These are phyloP conservation scores for Ophion slaviceki DNA, from an alignment of 2,888 invertebrate genomes.

Conservation along the genomic window DNA sequence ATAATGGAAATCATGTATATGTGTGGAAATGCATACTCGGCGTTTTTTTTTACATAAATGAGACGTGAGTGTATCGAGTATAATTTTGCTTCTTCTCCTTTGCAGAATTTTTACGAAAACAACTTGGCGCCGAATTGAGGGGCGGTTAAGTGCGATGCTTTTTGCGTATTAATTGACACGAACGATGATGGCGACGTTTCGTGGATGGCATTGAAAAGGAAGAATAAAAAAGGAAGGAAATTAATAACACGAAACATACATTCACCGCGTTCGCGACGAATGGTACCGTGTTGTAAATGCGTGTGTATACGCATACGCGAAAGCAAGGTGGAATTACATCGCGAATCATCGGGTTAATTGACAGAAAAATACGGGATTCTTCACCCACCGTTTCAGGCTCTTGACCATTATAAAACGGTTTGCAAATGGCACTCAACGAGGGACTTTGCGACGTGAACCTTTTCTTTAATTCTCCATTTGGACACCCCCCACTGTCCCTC, in stretches of 20 bases:
- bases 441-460: conserved; percentile 30
- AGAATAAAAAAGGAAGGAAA: conserved; percentile 2
- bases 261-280: background rate
- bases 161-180: conserved; percentile 50
- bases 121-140: conserved; percentile 30
- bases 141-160: conserved; percentile 27
- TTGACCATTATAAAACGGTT: conserved; percentile 49
- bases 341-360: conserved; percentile 64
- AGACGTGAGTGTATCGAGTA: background rate
- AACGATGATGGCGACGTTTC: conserved; percentile 36
- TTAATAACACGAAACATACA: background rate
- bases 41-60: background rate
- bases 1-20: background rate
- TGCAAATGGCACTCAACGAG: conserved; percentile 32
- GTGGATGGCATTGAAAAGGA: conserved; percentile 6
- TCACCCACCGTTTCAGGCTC: conserved; percentile 9
- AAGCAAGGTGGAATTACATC: conserved; percentile 39
- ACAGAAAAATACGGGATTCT: conserved; percentile 55
- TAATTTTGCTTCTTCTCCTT: conserved; percentile 10
- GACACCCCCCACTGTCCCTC: background rate
- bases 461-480: conserved; percentile 53
- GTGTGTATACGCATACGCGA: conserved; percentile 30
- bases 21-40: background rate
- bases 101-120: background rate
- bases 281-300: background rate